Evolutionary conservation across 1,140 invertebrate genomes (phyloP).

Genomic region (Melitaea cinxia): DNA sequence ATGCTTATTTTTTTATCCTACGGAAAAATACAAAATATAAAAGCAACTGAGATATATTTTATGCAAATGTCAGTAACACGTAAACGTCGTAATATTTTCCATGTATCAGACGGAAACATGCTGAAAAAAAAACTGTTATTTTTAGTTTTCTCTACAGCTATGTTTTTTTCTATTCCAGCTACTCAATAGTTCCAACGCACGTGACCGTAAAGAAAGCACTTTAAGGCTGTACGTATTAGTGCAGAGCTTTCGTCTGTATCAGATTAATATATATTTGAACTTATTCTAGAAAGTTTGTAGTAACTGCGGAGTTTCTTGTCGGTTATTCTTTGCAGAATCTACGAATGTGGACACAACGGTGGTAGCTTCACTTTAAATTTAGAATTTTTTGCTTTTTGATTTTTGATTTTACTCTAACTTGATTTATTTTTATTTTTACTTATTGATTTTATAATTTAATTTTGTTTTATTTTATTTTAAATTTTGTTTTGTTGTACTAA

Average conservation of each 20-base stretch:
- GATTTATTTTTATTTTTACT: no score
- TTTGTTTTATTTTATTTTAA: no score
- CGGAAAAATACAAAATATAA: not conserved
- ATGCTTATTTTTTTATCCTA: not conserved
- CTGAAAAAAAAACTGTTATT: constrained; percentile 2
- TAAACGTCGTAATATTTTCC: constrained; percentile 13
- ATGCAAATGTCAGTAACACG: constrained; percentile 19
- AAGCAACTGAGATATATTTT: not conserved
- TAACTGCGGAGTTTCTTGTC: no score
- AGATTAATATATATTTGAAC: no score
- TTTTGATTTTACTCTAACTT: no score
- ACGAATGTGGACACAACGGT: no score
- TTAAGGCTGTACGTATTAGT: not conserved
- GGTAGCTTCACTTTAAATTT: no score
- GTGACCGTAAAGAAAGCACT: constrained; percentile 10
- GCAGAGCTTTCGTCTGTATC: not conserved
- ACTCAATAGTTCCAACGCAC: constrained; percentile 11
- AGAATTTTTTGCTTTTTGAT: no score
- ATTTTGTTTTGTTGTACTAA: no score
- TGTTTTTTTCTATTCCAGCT: constrained; percentile 12
- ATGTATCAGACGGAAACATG: not conserved
- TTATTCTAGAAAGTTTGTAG: no score
- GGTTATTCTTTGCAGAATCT: no score
- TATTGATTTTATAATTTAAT: no score
- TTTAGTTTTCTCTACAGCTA: constrained; percentile 4